Evolutionary conservation across 1,140 invertebrate species (phyloP).

Genomic region (Platyscapa corneri): DNA sequence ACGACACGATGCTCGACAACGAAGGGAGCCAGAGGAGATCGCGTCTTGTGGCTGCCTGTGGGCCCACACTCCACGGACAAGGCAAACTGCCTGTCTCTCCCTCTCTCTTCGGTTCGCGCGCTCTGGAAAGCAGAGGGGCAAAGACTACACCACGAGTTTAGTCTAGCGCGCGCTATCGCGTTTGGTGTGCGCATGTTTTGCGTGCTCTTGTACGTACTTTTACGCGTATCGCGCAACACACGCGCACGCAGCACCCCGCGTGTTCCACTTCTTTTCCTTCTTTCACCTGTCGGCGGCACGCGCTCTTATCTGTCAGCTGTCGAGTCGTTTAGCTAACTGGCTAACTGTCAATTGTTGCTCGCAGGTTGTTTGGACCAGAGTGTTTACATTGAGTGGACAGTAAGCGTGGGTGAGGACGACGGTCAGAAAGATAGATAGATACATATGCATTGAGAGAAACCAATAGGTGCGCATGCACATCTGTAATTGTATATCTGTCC

Average conservation of each 20-base stretch:
- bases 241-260: not conserved
- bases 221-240: not conserved
- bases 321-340: not conserved
- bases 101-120: not conserved
- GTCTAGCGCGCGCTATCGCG: constrained; percentile 43
- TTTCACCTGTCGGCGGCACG: constrained; percentile 25
- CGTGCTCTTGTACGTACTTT: not conserved
- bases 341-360: constrained; percentile 8
- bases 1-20: constrained; percentile 18
- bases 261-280: constrained; percentile 26
- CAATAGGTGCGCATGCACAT: not conserved
- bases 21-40: constrained; percentile 1
- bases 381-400: not conserved
- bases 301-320: not conserved
- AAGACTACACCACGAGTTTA: constrained; percentile 33
- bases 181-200: constrained; percentile 3
- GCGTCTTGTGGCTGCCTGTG: constrained; percentile 27
- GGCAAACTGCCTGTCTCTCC: constrained; percentile 7
- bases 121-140: constrained; percentile 19
- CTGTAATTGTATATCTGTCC: too few species aligned
- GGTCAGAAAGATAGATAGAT: not conserved
- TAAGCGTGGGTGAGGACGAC: constrained; percentile 2
- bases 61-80: constrained; percentile 24
- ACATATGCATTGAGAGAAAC: not conserved
- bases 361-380: constrained; percentile 17